These are phyloP conservation scores for Bergia sp. DNA, from an alignment of 92 coral and sea anemone species.

Conservation along the genomic window DNA sequence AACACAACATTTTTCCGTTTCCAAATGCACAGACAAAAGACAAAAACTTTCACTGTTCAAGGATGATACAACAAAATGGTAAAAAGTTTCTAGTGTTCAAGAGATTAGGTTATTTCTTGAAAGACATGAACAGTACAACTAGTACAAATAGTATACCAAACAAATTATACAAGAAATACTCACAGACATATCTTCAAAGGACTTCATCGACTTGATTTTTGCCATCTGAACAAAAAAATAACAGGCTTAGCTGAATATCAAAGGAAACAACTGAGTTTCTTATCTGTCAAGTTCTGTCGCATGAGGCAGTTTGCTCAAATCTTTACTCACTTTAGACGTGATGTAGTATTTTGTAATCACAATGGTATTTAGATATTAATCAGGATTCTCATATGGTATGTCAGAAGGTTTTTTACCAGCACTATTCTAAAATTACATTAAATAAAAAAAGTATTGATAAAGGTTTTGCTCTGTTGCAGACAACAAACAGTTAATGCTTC, in stretches of 20 bases:
- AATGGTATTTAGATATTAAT: too few species aligned
- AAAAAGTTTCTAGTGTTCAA: neutral
- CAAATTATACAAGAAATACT: conserved; percentile 35
- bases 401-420: too few species aligned
- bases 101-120: neutral
- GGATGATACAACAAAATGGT: too few species aligned
- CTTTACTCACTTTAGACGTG: neutral
- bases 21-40: neutral
- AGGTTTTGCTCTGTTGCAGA: too few species aligned
- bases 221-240: conserved; percentile 59
- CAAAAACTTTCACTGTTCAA: neutral
- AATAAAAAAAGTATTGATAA: too few species aligned
- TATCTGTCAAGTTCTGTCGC: neutral
- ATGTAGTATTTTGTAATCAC: neutral
- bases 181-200: conserved; percentile 99
- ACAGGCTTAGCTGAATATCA: neutral
- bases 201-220: conserved; percentile 78
- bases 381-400: too few species aligned
- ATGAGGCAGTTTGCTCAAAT: neutral
- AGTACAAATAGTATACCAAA: neutral
- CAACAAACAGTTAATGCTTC: too few species aligned
- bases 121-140: neutral
- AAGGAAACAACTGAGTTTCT: neutral
- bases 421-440: too few species aligned
- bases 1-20: too few species aligned